A percentile compares a stretch with the other conserved stretches of the same genome.
These are phyloP conservation scores for Drosophila insularis DNA, from an alignment of 1,140 invertebrate genomes.

Conservation along the genomic window DNA sequence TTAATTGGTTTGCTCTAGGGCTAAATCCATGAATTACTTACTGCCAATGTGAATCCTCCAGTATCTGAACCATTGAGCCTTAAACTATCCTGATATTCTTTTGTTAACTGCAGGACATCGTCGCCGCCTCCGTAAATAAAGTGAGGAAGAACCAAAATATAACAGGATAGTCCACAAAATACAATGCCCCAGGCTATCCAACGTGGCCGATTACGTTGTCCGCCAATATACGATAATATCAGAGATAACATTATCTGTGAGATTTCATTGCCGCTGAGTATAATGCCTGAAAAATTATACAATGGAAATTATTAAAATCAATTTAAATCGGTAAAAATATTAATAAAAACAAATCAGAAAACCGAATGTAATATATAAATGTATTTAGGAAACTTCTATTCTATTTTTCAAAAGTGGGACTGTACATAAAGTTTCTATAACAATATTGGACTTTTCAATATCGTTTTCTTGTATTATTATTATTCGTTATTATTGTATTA, in stretches of 20 bases:
- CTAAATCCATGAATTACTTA: conserved; percentile 18
- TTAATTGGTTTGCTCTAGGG: neutral
- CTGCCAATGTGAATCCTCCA: conserved; percentile 35
- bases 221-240: conserved; percentile 86
- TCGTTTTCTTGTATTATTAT: no score
- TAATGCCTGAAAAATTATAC: conserved; percentile 84
- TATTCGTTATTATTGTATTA: no score
- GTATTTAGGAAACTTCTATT: neutral
- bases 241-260: conserved; percentile 86
- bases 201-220: conserved; percentile 85
- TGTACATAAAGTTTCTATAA: no score
- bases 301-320: neutral
- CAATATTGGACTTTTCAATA: no score
- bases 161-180: conserved; percentile 86
- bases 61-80: conserved; percentile 30
- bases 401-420: neutral
- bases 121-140: conserved; percentile 87
- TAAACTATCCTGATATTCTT: conserved; percentile 75
- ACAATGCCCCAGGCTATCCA: conserved; percentile 87
- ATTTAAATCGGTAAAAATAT: neutral
- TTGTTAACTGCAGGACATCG: conserved; percentile 83
- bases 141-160: conserved; percentile 87
- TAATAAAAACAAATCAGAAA: neutral
- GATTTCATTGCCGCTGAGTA: conserved; percentile 88
- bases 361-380: neutral